Evolutionary conservation across 2,113 vertebrate species (phyloP).

Genomic region (Sander vitreus): DNA sequence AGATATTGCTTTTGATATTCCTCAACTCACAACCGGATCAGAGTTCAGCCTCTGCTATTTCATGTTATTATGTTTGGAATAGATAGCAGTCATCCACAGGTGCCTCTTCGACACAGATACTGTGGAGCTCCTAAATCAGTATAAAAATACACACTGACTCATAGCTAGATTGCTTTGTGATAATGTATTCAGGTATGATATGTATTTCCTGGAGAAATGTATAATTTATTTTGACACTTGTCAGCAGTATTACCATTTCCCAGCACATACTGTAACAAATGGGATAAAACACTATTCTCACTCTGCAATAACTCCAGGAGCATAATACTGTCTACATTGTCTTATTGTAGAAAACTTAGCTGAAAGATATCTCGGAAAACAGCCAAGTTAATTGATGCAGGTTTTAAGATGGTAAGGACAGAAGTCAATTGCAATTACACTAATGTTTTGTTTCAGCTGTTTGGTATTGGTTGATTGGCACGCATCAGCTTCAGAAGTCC

Average conservation of each 20-base stretch:
- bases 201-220: slow-evolving; percentile 74
- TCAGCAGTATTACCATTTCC: slow-evolving; percentile 73
- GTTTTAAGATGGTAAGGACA: neutral
- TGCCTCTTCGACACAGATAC: slow-evolving; percentile 55
- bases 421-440: neutral
- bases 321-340: slow-evolving; percentile 34
- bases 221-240: slow-evolving; percentile 81
- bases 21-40: slow-evolving; percentile 58
- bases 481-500: neutral
- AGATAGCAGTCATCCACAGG: slow-evolving; percentile 70
- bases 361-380: slow-evolving; percentile 13
- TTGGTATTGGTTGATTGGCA: neutral
- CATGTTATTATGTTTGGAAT: slow-evolving; percentile 64
- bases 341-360: slow-evolving; percentile 10
- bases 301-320: slow-evolving; percentile 54
- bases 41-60: slow-evolving; percentile 70
- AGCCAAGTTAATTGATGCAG: neutral
- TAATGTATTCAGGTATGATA: slow-evolving; percentile 81
- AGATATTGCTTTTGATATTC: slow-evolving; percentile 62
- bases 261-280: slow-evolving; percentile 64
- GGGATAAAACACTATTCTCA: slow-evolving; percentile 69
- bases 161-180: slow-evolving; percentile 71
- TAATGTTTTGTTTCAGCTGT: neutral
- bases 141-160: slow-evolving; percentile 75
- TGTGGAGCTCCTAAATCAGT: slow-evolving; percentile 56